Conservation (phyloP, 2,888 invertebrate species). For the Nasonovia ribisnigri region DNA sequence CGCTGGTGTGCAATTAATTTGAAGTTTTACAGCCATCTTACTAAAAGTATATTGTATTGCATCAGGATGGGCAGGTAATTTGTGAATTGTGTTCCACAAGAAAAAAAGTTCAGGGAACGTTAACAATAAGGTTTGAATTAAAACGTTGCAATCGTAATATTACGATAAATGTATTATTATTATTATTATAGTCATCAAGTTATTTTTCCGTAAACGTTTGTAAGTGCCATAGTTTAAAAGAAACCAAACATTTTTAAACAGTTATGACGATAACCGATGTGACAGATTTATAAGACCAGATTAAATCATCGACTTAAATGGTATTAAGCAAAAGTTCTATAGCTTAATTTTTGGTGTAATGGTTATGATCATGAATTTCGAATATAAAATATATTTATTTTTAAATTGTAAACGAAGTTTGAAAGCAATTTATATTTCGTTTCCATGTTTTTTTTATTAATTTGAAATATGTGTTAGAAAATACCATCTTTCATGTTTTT, state of each 20-base stretch:
- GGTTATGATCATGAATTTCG: neutral
- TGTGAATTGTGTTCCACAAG: neutral
- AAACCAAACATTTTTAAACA: neutral
- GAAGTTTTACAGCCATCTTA: neutral
- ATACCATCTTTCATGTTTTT: neutral
- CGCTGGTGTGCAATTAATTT: neutral
- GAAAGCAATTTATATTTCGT: neutral
- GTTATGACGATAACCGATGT: neutral
- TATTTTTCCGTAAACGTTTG: neutral
- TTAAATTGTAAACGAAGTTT: neutral
- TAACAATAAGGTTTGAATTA: neutral
- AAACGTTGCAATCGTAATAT: neutral
- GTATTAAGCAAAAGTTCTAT: neutral
- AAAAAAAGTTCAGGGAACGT: neutral
- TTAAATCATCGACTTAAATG: neutral
- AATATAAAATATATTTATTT: neutral
- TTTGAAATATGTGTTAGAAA: neutral
- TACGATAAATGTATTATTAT: neutral
- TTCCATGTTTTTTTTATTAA: neutral
- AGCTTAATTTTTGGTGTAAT: neutral
- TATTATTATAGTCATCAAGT: neutral
- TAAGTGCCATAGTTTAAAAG: neutral
- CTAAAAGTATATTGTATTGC: neutral
- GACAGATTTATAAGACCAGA: neutral
- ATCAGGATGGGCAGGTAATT: neutral